These are phyloP conservation scores for Drosophila willistoni DNA, from an alignment of 1,140 invertebrate species.

Conservation along the genomic window DNA sequence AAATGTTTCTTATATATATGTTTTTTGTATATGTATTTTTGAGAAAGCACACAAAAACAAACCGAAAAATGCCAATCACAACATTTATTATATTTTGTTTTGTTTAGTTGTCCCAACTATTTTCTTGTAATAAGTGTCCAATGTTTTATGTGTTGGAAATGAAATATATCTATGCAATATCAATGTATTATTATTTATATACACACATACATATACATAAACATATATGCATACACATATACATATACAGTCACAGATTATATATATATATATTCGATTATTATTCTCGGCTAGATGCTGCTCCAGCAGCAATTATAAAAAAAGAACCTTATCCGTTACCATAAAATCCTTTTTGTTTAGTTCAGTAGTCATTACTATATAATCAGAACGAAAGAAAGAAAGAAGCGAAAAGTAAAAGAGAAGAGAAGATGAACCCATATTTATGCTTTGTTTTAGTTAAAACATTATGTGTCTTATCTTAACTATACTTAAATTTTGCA, in stretches of 20 bases:
- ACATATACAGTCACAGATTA: slow-evolving; percentile 40
- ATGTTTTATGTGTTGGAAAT: neutral
- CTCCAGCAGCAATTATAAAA: neutral
- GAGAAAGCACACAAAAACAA: slow-evolving; percentile 1
- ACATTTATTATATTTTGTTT: neutral
- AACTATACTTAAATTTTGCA: slow-evolving; percentile 20
- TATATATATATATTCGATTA: slow-evolving; percentile 6
- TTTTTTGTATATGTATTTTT: slow-evolving; percentile 12
- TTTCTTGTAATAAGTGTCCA: slow-evolving; percentile 11
- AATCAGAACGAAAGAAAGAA: slow-evolving; percentile 16
- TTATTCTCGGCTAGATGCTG: slow-evolving; percentile 1
- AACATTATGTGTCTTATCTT: slow-evolving; percentile 68
- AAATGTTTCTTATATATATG: neutral
- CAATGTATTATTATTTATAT: slow-evolving; percentile 60
- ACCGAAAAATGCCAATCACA: neutral
- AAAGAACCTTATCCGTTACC: slow-evolving; percentile 6
- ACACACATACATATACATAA: slow-evolving; percentile 32
- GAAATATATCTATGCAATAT: slow-evolving; percentile 5
- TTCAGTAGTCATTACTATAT: slow-evolving; percentile 51
- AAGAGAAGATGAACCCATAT: slow-evolving; percentile 24
- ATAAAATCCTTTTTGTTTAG: slow-evolving; percentile 43
- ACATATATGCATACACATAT: slow-evolving; percentile 25
- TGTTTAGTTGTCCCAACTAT: slow-evolving; percentile 27
- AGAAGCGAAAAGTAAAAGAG: neutral
- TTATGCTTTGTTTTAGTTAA: slow-evolving; percentile 69